Conservation (phyloP, 1,140 invertebrate species). For the Zaprionus camerounensis region DNA sequence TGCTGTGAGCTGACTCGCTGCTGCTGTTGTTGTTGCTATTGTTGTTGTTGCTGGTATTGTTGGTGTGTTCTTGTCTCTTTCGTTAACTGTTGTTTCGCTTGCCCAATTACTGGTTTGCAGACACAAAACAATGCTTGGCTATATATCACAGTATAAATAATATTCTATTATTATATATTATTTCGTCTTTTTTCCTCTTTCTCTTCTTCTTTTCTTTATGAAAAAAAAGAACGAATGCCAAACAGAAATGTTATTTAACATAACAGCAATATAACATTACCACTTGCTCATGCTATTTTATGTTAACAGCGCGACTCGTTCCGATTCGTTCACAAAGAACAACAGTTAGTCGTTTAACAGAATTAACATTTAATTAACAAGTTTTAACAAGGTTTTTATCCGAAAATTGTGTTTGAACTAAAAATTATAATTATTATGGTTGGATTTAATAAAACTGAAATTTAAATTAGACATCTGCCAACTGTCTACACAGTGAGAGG, state of each 20-base stretch:
- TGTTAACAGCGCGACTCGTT: slow-evolving; percentile 15
- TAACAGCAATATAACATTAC: slow-evolving; percentile 45
- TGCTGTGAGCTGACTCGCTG: slow-evolving; percentile 13
- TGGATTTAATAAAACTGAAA: background rate
- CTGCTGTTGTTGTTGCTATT: slow-evolving; percentile 34
- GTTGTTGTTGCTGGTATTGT: slow-evolving; percentile 46
- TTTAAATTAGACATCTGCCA: slow-evolving; percentile 23
- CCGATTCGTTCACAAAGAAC: background rate
- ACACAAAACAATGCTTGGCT: slow-evolving; percentile 72
- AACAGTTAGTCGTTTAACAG: background rate
- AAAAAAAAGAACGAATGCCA: slow-evolving; percentile 56
- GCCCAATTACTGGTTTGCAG: slow-evolving; percentile 55
- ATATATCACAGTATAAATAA: slow-evolving; percentile 75
- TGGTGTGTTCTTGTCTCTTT: slow-evolving; percentile 36
- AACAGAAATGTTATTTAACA: slow-evolving; percentile 53
- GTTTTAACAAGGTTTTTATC: background rate
- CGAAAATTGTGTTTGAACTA: slow-evolving; percentile 3
- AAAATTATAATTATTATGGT: background rate
- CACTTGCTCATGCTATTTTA: slow-evolving; percentile 33
- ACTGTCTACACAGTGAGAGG: background rate
- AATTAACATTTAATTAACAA: background rate
- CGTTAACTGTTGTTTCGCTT: slow-evolving; percentile 43
- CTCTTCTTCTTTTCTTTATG: slow-evolving; percentile 60
- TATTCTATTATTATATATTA: slow-evolving; percentile 81
- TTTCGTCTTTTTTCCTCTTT: slow-evolving; percentile 68